Percentiles rank a stretch among this genome's conserved stretches.
Conservation (phyloP, 2,888 invertebrate genomes). For the Torymus auratus region DNA sequence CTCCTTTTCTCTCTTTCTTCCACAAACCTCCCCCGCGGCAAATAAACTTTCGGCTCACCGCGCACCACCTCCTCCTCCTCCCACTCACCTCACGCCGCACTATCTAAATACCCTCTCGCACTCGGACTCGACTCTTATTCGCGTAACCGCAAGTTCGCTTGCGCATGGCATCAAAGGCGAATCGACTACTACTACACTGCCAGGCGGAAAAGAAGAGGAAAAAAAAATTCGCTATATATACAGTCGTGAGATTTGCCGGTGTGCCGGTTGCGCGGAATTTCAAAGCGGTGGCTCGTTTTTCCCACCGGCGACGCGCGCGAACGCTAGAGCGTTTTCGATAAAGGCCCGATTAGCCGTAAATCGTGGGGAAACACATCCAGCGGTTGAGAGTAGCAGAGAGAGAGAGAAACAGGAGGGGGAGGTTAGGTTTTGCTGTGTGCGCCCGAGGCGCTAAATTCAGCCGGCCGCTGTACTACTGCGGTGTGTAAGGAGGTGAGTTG, state of each 20-base stretch:
- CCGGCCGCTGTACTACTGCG: no score
- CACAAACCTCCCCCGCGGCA: no score
- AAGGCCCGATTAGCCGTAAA: constrained; percentile 50
- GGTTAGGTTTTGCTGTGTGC: no score
- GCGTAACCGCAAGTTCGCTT: no score
- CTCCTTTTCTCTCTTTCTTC: no score
- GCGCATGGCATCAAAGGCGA: constrained; percentile 7
- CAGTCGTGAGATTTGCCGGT: constrained; percentile 31
- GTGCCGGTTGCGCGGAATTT: constrained; percentile 19
- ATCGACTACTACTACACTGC: no score
- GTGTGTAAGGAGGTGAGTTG: neutral
- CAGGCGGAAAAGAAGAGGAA: neutral
- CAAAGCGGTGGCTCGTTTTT: constrained; percentile 37
- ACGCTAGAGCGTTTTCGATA: constrained; percentile 25
- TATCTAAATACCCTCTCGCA: constrained; percentile 34
- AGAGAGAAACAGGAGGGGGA: no score
- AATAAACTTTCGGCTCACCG: constrained; percentile 17
- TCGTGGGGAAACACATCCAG: constrained; percentile 11
- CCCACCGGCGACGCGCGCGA: constrained; percentile 19
- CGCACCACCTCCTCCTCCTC: neutral
- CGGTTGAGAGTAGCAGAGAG: no score
- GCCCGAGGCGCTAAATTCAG: no score
- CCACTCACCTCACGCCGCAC: neutral
- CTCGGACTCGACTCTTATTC: neutral
- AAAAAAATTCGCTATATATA: neutral